Base-by-base conservation (phyloP, 2,888 invertebrate genomes). In the Folsomia candida region DNA sequence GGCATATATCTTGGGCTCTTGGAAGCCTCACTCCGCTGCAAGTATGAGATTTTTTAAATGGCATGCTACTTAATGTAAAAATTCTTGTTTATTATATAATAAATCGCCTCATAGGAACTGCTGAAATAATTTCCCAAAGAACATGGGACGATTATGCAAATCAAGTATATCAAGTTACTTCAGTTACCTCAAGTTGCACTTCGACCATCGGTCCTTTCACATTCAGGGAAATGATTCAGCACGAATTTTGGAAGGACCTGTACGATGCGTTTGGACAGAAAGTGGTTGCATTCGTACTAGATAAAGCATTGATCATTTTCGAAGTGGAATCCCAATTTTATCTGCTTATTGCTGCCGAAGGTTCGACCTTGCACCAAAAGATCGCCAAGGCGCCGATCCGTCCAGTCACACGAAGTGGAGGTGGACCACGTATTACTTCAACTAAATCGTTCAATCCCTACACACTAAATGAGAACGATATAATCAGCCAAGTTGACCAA, bases 191-290 rank as follows among this genome's bases (percentile, higher is more conserved):
- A 47, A 11, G 9, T 18, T 47, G 9, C 18, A 9, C 47, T 47
- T 18, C 47, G 9, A 11, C 47, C 18, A 70, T 27, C 47, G 61
- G 59, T 22, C 76, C 76, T 9, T 47, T 68, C 9, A 71, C 73
- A 54, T 68, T 76, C 22, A 29, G 64, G 1, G 73, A 76, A 22
- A 28, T 76, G 11, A n/a, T 70, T 0, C n/a, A 29, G 22, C 61
- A 66, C 22, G 27, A 58, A 1, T 73, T 73, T 37, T 76, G 76
- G 76, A 51, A 67, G 62, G 71, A 71, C 14, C 11, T 76, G n/a
- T 76, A 72, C 54, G 58, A 66, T 14, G 22, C 22, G 0, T 67
- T 65, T 64, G 76, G 73, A 47, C n/a, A 47, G 14, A 37, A 22
- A 37, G 60, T 70, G 1, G 57, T 69, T 4, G 14, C 2, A 0